Evolutionary conservation across 2,888 invertebrate species (phyloP).

Genomic region (Sialis lutaria): DNA sequence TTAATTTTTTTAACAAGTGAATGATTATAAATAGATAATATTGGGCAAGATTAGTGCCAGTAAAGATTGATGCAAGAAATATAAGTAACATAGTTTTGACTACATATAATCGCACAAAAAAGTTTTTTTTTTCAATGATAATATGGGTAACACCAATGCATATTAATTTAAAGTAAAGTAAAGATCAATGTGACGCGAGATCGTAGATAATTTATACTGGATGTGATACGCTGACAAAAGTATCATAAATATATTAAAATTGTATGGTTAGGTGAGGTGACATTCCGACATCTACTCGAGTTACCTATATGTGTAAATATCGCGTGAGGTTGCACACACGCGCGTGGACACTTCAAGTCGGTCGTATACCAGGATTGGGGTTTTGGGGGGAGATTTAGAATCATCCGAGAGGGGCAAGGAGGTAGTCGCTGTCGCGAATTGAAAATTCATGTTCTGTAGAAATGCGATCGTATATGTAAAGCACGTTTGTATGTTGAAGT

Average conservation of each 20-base stretch:
- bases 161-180: too few species aligned
- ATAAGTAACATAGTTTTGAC: too few species aligned
- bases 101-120: too few species aligned
- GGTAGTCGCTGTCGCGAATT: slow-evolving; percentile 1
- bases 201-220: too few species aligned
- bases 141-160: too few species aligned
- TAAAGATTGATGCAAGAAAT: too few species aligned
- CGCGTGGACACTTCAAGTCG: background rate
- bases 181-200: too few species aligned
- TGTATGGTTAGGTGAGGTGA: background rate
- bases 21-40: too few species aligned
- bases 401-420: background rate
- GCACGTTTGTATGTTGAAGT: slow-evolving; percentile 5
- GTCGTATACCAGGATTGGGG: background rate
- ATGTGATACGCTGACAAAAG: too few species aligned
- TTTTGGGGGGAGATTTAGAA: background rate
- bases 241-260: background rate
- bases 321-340: background rate
- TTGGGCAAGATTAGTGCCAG: too few species aligned
- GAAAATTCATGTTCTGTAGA: slow-evolving; percentile 5
- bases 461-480: slow-evolving; percentile 3
- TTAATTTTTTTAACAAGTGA: too few species aligned
- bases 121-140: too few species aligned
- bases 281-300: background rate
- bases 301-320: background rate